Conservation (phyloP, 2,113 vertebrate species). For the Puffinus mauretanicus region DNA sequence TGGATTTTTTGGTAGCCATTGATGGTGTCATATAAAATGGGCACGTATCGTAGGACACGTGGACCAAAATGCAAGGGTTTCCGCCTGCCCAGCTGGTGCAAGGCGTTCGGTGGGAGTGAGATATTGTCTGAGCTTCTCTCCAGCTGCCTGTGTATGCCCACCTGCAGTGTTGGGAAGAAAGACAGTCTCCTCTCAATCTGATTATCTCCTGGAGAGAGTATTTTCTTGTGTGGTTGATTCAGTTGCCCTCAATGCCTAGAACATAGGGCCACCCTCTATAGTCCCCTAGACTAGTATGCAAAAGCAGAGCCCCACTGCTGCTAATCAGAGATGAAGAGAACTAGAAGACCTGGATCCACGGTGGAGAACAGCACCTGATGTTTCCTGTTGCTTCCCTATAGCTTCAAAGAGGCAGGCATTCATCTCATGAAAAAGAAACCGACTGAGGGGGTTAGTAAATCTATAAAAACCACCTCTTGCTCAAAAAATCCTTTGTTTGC, state of each 20-base stretch:
- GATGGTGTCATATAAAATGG: not conserved
- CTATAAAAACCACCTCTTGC: not conserved
- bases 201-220: not conserved
- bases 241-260: not conserved
- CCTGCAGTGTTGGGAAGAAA: not conserved
- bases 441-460: not conserved
- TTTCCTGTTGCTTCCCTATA: not conserved
- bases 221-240: not conserved
- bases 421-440: not conserved
- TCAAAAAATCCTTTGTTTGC: not conserved
- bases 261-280: not conserved
- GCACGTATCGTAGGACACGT: accelerated
- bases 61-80: not conserved
- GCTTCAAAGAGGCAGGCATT: not conserved
- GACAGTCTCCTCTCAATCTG: not conserved
- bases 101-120: not conserved
- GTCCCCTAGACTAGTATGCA: not conserved
- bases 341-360: not conserved
- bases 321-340: not conserved
- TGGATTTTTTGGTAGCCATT: not conserved
- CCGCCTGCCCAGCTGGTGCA: not conserved
- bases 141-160: not conserved
- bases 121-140: not conserved
- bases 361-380: not conserved
- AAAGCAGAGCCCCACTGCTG: not conserved